These are phyloP conservation scores for Chamaea fasciata DNA, from an alignment of 2,113 vertebrate species.

Conservation along the genomic window DNA sequence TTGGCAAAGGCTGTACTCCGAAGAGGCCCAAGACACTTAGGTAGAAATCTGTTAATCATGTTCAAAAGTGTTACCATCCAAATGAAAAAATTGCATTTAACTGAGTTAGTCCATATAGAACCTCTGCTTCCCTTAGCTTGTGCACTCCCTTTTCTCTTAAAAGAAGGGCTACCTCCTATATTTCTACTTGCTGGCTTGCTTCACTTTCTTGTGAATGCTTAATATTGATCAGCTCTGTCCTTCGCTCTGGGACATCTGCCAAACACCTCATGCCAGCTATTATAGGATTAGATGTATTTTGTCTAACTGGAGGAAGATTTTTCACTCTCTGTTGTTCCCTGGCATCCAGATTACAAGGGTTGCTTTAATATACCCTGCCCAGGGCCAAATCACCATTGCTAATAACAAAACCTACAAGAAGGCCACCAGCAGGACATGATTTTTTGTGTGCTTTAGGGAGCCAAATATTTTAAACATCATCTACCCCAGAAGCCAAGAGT, in stretches of 20 bases:
- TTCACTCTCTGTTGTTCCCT: conserved; percentile 27
- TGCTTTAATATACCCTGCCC: conserved; percentile 31
- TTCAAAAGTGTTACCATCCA: neutral
- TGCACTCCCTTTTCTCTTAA: neutral
- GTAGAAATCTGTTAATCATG: neutral
- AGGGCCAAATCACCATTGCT: conserved; percentile 8
- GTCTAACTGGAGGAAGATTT: conserved; percentile 39
- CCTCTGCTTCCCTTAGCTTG: neutral
- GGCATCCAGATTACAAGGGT: conserved; percentile 30
- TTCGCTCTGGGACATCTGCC: conserved; percentile 29
- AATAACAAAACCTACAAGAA: conserved; percentile 23
- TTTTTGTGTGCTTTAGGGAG: neutral
- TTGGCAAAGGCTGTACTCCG: neutral
- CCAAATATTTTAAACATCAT: neutral
- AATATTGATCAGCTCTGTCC: conserved; percentile 45
- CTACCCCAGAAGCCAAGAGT: neutral
- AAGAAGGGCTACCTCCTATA: neutral
- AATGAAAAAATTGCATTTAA: neutral
- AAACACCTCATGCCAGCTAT: conserved; percentile 30
- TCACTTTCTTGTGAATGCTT: neutral
- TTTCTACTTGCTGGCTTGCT: conserved; percentile 6
- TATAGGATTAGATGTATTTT: conserved; percentile 50
- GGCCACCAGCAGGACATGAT: neutral
- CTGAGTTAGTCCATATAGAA: neutral
- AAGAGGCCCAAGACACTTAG: neutral